Percentiles rank a stretch among this genome's conserved stretches.
These are phyloP conservation scores for Andrena fulva DNA, from an alignment of 2,888 invertebrate species.

Conservation along the genomic window DNA sequence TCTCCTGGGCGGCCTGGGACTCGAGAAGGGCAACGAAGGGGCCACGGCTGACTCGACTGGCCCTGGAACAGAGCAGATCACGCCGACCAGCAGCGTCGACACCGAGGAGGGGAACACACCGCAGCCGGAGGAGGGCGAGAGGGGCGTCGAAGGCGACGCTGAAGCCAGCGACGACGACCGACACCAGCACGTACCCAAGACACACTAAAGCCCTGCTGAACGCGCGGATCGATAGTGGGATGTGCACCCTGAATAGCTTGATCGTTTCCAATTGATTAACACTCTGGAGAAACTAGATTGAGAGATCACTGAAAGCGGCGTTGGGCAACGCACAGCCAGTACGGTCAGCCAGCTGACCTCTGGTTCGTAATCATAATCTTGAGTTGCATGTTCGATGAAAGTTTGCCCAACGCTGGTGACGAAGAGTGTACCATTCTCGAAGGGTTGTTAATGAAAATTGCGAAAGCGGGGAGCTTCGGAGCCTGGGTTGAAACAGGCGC, in stretches of 20 bases:
- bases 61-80: constrained; percentile 85
- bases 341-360: background rate
- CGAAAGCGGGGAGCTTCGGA: background rate
- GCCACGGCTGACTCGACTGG: constrained; percentile 46
- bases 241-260: constrained; percentile 18
- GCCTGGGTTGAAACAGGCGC: constrained; percentile 12
- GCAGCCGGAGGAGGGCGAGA: constrained; percentile 86
- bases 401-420: constrained; percentile 26
- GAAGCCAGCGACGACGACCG: constrained; percentile 86
- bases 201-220: constrained; percentile 53
- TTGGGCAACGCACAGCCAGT: constrained; percentile 23
- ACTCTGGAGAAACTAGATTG: background rate
- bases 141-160: constrained; percentile 87
- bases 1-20: constrained; percentile 64
- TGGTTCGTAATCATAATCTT: background rate
- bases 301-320: constrained; percentile 2
- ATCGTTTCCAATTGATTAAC: constrained; percentile 5
- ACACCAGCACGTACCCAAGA: constrained; percentile 63
- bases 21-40: constrained; percentile 69
- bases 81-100: constrained; percentile 87
- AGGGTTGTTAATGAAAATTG: background rate
- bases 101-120: constrained; percentile 86
- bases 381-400: background rate
- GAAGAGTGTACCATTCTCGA: background rate
- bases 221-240: background rate